phyloP scores from a whole-genome alignment of 2,888 invertebrate genomes.

The Pollenia amentaria region DNA sequence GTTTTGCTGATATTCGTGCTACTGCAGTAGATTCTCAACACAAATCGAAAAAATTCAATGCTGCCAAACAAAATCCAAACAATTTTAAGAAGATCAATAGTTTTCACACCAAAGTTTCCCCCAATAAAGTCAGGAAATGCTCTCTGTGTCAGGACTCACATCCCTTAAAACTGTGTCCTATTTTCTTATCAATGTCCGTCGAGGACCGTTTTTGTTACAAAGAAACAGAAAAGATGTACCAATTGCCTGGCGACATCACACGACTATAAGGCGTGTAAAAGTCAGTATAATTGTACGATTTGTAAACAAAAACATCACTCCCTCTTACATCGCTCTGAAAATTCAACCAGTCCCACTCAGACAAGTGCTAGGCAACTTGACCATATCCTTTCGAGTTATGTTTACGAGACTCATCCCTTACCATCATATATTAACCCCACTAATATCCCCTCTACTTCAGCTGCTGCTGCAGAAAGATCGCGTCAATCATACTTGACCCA shows the following conservation, averaged over 20 bases:
- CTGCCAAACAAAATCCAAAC: no score
- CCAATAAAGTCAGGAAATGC: not conserved
- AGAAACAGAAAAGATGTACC: slow-evolving; percentile 8
- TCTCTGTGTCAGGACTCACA: not conserved
- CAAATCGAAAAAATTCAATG: no score
- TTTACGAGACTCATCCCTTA: not conserved
- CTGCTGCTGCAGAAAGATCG: not conserved
- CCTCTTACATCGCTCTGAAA: slow-evolving; percentile 5
- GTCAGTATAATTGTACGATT: not conserved
- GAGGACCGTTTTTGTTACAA: not conserved
- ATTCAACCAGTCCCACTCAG: not conserved
- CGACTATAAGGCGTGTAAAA: slow-evolving; percentile 6
- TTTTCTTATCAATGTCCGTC: slow-evolving; percentile 11
- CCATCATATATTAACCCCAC: not conserved
- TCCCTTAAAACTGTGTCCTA: slow-evolving; percentile 21
- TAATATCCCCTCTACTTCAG: not conserved
- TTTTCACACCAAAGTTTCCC: not conserved
- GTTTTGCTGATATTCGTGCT: no score
- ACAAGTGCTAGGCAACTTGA: no score
- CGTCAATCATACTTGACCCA: slow-evolving; percentile 23
- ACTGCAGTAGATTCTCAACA: no score
- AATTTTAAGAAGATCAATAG: no score
- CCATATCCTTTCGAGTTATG: not conserved
- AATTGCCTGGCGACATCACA: slow-evolving; percentile 12
- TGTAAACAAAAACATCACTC: slow-evolving; percentile 15